Conservation (phyloP, 2,888 invertebrate genomes). For the Mesopsocus fuscifrons region DNA sequence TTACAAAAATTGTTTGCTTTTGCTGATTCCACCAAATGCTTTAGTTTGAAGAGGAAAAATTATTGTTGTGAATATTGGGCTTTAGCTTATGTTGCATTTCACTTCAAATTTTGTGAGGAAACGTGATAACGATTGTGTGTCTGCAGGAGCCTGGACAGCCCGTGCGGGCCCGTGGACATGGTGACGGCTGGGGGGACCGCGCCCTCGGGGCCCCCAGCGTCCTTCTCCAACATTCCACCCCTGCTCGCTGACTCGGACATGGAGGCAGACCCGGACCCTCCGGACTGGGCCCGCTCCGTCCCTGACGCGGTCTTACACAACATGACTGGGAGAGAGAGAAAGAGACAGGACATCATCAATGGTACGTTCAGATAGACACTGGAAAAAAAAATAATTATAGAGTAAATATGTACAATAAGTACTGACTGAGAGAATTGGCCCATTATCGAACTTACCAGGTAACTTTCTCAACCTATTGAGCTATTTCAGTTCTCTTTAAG, state of each 20-base stretch:
- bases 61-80: no score
- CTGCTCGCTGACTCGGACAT: slow-evolving; percentile 33
- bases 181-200: slow-evolving; percentile 25
- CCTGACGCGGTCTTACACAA: slow-evolving; percentile 51
- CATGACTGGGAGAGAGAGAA: slow-evolving; percentile 64
- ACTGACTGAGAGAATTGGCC: no score
- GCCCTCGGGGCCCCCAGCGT: slow-evolving; percentile 14
- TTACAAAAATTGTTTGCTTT: no score
- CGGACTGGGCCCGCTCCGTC: slow-evolving; percentile 60
- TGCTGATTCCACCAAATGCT: no score
- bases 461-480: no score
- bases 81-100: no score
- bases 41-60: no score
- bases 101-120: neutral
- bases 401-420: no score
- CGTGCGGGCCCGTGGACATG: slow-evolving; percentile 50
- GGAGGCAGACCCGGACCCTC: slow-evolving; percentile 47
- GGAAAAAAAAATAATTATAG: no score
- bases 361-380: no score
- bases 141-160: slow-evolving; percentile 46
- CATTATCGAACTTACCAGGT: no score
- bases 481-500: no score
- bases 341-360: slow-evolving; percentile 81
- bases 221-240: slow-evolving; percentile 14
- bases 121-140: slow-evolving; percentile 7